These are phyloP conservation scores for Ibycter americanus DNA, from an alignment of 2,797 vertebrate species.

Conservation along the genomic window DNA sequence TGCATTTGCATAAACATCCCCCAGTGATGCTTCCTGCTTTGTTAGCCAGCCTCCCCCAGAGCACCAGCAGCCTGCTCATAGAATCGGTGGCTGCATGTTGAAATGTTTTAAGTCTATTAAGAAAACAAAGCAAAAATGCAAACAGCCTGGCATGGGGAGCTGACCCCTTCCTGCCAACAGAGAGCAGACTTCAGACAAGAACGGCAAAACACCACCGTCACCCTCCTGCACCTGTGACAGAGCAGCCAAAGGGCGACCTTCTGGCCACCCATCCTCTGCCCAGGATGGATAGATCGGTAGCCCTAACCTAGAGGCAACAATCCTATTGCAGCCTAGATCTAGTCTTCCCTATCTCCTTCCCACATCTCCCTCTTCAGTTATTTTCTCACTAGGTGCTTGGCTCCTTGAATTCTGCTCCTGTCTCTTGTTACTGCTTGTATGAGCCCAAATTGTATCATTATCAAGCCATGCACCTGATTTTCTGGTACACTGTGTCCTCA, in stretches of 20 bases:
- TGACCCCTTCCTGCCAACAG: neutral
- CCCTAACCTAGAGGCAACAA: neutral
- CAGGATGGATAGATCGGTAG: neutral
- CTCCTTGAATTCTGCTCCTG: neutral
- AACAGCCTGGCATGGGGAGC: neutral
- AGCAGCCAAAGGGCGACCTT: neutral
- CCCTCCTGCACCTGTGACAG: rapidly evolving
- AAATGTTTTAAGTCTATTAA: neutral
- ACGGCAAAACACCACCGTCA: neutral
- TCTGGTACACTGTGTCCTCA: neutral
- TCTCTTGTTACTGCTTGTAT: neutral
- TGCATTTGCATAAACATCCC: neutral
- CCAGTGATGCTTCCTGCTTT: neutral
- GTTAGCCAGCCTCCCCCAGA: neutral
- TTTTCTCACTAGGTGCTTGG: neutral
- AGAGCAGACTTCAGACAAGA: neutral
- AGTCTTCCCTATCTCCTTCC: neutral
- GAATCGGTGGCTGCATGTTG: neutral
- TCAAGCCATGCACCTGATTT: neutral
- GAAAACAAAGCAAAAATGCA: neutral
- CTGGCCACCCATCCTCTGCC: neutral
- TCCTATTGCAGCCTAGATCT: neutral
- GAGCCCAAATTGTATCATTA: neutral
- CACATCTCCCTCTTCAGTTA: neutral
- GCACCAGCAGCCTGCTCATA: neutral